A percentile compares a stretch with the other conserved stretches of the same genome.
phyloP scores from a whole-genome alignment of 2,888 invertebrate species.

The Apotomis betuletana region DNA sequence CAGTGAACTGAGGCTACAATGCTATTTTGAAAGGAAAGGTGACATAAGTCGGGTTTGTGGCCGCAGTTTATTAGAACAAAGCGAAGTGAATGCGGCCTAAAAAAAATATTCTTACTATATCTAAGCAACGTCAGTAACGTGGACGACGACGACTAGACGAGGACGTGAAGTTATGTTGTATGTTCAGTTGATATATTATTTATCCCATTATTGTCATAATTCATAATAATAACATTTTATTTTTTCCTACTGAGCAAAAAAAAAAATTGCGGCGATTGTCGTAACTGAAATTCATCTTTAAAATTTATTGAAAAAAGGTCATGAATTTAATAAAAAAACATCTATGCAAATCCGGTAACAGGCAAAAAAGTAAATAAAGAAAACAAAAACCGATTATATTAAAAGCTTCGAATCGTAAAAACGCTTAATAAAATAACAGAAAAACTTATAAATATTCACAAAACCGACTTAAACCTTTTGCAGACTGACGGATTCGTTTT shows the following conservation, averaged over 20 bases:
- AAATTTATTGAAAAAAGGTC: constrained; percentile 5
- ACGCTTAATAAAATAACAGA: constrained; percentile 80
- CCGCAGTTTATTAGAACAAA: too few species aligned
- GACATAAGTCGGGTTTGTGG: too few species aligned
- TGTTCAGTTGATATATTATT: too few species aligned
- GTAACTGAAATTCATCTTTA: background rate
- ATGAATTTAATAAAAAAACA: constrained; percentile 28
- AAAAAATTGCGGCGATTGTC: background rate
- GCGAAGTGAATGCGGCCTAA: too few species aligned
- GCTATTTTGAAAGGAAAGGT: too few species aligned
- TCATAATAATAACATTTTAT: too few species aligned
- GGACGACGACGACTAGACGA: too few species aligned
- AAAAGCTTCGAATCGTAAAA: constrained; percentile 57
- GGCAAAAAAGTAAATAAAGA: constrained; percentile 30
- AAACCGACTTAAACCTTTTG: constrained; percentile 76
- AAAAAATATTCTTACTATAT: too few species aligned
- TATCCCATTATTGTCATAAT: too few species aligned
- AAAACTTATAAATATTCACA: constrained; percentile 83
- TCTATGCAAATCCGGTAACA: constrained; percentile 29
- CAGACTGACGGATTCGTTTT: constrained; percentile 82
- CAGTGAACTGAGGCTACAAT: too few species aligned
- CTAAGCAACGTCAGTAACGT: too few species aligned
- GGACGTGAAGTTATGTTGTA: too few species aligned
- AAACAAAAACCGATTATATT: constrained; percentile 61
- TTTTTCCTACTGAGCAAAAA: background rate